A percentile compares a stretch with the other conserved stretches of the same genome.
These are phyloP conservation scores for Melitaea athalia DNA, from an alignment of 2,888 invertebrate species.

Conservation along the genomic window DNA sequence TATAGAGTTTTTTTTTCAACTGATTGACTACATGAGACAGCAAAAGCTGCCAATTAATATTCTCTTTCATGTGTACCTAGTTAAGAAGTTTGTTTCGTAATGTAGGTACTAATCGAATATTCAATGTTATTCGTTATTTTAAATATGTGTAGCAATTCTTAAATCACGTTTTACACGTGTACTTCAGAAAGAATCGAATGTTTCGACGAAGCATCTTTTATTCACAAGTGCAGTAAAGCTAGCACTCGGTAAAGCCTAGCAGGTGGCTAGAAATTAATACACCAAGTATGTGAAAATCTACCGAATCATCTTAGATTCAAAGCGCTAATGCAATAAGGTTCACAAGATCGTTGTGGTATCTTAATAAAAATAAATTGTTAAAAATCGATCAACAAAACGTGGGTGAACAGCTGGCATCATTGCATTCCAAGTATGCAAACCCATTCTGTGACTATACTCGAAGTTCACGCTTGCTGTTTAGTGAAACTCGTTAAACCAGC, in stretches of 20 bases:
- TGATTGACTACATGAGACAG: too few relatives aligned
- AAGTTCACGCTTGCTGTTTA: constrained; percentile 34
- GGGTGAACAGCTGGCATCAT: constrained; percentile 59
- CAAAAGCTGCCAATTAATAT: too few relatives aligned
- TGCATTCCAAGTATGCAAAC: constrained; percentile 61
- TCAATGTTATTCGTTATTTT: too few relatives aligned
- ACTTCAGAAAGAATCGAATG: neutral
- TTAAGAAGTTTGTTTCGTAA: too few relatives aligned
- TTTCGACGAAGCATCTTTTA: constrained; percentile 2
- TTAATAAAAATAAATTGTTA: constrained; percentile 49
- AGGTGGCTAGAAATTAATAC: constrained; percentile 27
- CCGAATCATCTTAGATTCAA: constrained; percentile 23
- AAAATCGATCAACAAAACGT: constrained; percentile 58
- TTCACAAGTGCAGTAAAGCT: neutral
- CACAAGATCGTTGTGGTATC: constrained; percentile 35
- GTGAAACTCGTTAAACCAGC: constrained; percentile 30
- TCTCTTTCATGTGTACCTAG: too few relatives aligned
- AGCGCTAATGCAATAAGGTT: constrained; percentile 30
- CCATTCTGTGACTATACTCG: constrained; percentile 46
- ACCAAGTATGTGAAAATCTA: constrained; percentile 11
- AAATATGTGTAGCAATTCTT: too few relatives aligned
- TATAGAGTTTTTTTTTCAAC: too few relatives aligned
- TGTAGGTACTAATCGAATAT: too few relatives aligned
- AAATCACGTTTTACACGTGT: too few relatives aligned
- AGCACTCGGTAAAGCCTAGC: constrained; percentile 13